Evolutionary conservation across 2,888 invertebrate species (phyloP), one percentile per base, ranked within the genome.

Genomic region (Aphelenchoides bicaudatus): DNA sequence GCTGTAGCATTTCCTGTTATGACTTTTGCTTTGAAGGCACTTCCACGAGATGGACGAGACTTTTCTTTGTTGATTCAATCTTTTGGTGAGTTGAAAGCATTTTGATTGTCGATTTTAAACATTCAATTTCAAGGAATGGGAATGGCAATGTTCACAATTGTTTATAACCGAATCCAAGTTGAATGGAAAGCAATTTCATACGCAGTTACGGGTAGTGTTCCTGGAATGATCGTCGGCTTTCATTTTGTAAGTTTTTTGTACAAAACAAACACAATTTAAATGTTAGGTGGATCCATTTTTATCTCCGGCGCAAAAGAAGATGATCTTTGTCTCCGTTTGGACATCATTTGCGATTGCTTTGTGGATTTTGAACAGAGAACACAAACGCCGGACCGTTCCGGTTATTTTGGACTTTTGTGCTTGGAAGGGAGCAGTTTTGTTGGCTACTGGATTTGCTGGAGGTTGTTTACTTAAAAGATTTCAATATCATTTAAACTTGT

Each of bases 311-410:
- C 62, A 68, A 54, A 77, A 77, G 62, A 78, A 78, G 57, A 76
- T 77, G 72, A 59, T 68, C 8, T 77, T 78, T 59, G 77, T 76
- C 27, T 68, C 75, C 3, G 67, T 77, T 16, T 77, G 73, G 74
- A 67, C 72, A n/a, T 56, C 74, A 0, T 77, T 78, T 49, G 74
- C 77, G 2, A 68, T 73, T 19, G 70, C 75, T 1, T 60, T 77
- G 16, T 72, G 68, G 46, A 58, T 76, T 16, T 63, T 75, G 16
- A 76, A 78, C 56, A 62, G 61, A 1, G 59, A 70, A 37, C 65
- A 64, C 54, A 54, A 78, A 43, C 58, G 73, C 5, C 58, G 10
- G 13, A 16, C n/a, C 25, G 29, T 54, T 21, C 65, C 58, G 25
- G 48, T 59, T 19, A 67, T 67, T n/a, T 62, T 61, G 1, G 59